Percentiles rank a stretch among this genome's conserved stretches.
These are phyloP conservation scores for Conus betulinus DNA, from an alignment of 1,140 invertebrate species.

Conservation along the genomic window DNA sequence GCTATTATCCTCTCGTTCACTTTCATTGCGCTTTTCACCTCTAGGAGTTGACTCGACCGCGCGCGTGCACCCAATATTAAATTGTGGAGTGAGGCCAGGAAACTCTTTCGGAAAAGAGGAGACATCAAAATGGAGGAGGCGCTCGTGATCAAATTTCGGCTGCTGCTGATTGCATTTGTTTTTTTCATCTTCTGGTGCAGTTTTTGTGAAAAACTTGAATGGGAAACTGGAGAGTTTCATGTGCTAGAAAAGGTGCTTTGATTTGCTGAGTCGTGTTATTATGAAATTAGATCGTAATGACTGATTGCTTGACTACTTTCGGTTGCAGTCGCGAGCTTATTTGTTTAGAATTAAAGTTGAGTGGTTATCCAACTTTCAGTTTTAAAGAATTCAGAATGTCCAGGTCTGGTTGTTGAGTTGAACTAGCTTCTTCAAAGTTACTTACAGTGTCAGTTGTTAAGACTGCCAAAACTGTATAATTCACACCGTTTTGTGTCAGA, in stretches of 20 bases:
- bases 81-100: not conserved
- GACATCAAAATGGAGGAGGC: not conserved
- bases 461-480: no score
- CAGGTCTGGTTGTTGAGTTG: no score
- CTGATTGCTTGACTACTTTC: no score
- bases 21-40: no score
- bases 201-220: constrained; percentile 21
- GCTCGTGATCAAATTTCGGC: not conserved
- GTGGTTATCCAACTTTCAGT: not conserved
- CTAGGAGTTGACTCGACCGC: not conserved
- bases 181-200: not conserved
- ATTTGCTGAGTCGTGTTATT: not conserved
- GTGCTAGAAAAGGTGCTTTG: not conserved
- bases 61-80: not conserved
- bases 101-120: not conserved
- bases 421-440: no score
- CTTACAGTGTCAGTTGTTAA: no score
- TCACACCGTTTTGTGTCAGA: no score
- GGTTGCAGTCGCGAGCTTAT: not conserved
- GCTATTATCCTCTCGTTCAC: no score
- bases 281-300: not conserved
- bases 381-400: no score
- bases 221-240: not conserved
- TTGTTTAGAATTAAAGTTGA: not conserved
- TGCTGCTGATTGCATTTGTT: not conserved